phyloP scores from a whole-genome alignment of 30 jellyfish, hydroid and myxozoan genomes.

The Aurelia sp. region DNA sequence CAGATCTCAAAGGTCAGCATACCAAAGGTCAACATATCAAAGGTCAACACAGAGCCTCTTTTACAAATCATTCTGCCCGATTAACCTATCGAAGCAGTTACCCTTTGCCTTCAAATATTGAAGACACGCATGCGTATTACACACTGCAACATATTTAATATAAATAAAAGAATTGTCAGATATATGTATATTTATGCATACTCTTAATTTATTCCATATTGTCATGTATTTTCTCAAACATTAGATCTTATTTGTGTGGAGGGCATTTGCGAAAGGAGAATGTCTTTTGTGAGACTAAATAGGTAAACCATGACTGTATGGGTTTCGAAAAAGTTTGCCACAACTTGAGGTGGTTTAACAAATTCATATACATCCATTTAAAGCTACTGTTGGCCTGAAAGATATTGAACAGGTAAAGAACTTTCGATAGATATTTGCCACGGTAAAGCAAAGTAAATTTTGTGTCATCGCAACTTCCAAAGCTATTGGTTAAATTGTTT shows the following conservation, averaged over 20 bases:
- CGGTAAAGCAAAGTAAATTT: too few species aligned
- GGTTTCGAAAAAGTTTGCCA: too few species aligned
- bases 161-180: slow-evolving; percentile 53
- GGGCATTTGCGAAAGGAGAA: slow-evolving; percentile 6
- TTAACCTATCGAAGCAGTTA: slow-evolving; percentile 64
- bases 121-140: slow-evolving; percentile 76
- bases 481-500: too few species aligned
- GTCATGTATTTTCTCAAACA: slow-evolving; percentile 60
- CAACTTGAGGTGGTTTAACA: too few species aligned
- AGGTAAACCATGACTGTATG: too few species aligned
- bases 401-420: too few species aligned
- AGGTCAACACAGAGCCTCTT: slow-evolving; percentile 38
- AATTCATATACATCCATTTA: too few species aligned
- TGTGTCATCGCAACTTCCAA: too few species aligned
- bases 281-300: neutral
- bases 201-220: slow-evolving; percentile 65
- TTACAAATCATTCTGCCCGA: slow-evolving; percentile 56
- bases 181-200: slow-evolving; percentile 60
- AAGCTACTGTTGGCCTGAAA: too few species aligned
- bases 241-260: slow-evolving; percentile 26
- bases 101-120: slow-evolving; percentile 78
- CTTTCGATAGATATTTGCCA: too few species aligned
- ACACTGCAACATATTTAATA: slow-evolving; percentile 72
- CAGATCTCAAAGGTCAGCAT: neutral
- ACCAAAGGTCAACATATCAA: neutral